Base-by-base conservation (phyloP, 1,140 invertebrate genomes). In the Drosophila nebulosa region DNA sequence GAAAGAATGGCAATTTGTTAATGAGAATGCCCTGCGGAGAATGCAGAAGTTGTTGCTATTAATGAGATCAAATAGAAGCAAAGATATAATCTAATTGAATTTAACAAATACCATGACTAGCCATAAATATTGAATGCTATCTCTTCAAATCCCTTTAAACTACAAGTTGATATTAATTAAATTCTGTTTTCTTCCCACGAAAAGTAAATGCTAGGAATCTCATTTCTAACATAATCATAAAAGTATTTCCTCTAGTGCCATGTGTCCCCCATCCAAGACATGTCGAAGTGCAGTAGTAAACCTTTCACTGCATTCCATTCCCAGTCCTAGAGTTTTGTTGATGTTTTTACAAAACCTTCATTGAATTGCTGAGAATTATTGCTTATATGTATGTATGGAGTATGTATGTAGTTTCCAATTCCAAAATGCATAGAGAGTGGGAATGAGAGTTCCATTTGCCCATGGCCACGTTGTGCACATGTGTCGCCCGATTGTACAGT, bases 401-500 rank as follows among this genome's bases (percentile, higher is more conserved):
- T n/a, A n/a, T n/a, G n/a, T n/a, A n/a, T n/a, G n/a, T n/a, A n/a
- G n/a, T n/a, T n/a, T n/a, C n/a, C n/a, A n/a, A n/a, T n/a, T n/a
- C n/a, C n/a, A n/a, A n/a, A n/a, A n/a, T n/a, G n/a, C n/a, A n/a
- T 65, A 53, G 30, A 58, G 18, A 26, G 57, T 39, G 21, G 39
- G 50, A 27, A 57, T 21, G 24, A 27, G 21, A 21, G n/a, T 52
- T 51, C 36, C 61, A 77, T 63, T 74, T 70, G 53, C 16, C 22
- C 22, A 42, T 63, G 46, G 59, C 66, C 83, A 85, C 78, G 78
- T 88, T 85, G 81, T 67, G 70, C 61, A 77, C 81, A 85, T 86
- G 75, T 85, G 75, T 81, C 69, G 79, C 72, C 64, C 73, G 53
- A 64, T 55, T 46, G 53, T 24, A 18, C 30, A 24, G 65, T 69